These are phyloP conservation scores for Pararge aegeria DNA, from an alignment of 1,140 invertebrate species.

Conservation along the genomic window DNA sequence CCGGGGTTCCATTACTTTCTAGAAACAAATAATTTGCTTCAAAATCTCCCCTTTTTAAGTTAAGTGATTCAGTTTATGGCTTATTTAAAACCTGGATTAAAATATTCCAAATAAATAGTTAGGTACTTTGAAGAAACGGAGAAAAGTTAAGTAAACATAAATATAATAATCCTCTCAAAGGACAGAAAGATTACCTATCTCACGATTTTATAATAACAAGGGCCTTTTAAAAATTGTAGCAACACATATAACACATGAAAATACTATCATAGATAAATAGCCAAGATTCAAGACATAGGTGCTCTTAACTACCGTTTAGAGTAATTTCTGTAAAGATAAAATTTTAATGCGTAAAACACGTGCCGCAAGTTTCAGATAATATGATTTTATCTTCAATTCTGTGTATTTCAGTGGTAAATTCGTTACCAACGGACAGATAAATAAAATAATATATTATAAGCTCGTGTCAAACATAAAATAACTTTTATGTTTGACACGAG, in stretches of 20 bases:
- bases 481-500: no score
- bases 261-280: constrained; percentile 52
- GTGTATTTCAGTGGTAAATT: neutral
- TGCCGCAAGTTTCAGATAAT: constrained; percentile 5
- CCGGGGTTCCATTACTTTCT: no score
- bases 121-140: neutral
- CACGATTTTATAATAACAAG: constrained; percentile 27
- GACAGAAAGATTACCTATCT: constrained; percentile 7
- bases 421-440: neutral
- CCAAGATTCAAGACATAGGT: constrained; percentile 51
- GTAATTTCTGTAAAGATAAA: constrained; percentile 38
- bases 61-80: no score
- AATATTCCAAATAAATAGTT: no score
- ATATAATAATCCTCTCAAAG: constrained; percentile 5
- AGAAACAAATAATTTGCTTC: no score
- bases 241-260: constrained; percentile 26
- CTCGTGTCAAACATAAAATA: no score
- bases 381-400: constrained; percentile 5
- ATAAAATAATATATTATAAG: neutral
- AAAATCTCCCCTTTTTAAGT: no score
- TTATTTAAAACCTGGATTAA: no score
- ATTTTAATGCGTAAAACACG: constrained; percentile 30
- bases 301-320: constrained; percentile 56
- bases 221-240: neutral
- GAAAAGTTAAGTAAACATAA: neutral